phyloP scores from a whole-genome alignment of 1,140 invertebrate species.

The Steinernema feltiae region DNA sequence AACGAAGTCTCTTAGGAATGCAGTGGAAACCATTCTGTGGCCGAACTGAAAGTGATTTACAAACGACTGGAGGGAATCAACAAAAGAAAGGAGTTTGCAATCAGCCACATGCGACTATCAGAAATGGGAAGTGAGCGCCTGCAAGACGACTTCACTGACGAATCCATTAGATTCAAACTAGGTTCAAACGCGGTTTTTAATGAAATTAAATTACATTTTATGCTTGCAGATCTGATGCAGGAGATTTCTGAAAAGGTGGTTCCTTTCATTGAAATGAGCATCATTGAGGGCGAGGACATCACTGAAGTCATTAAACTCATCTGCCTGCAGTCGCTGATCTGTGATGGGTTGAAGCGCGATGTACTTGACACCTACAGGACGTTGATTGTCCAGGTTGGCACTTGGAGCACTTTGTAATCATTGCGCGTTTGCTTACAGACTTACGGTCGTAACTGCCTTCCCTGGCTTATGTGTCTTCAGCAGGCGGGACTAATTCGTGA shows the following conservation, averaged over 20 bases:
- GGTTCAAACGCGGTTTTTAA: not conserved
- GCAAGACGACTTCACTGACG: not conserved
- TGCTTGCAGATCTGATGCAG: not conserved
- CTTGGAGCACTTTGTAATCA: too few relatives aligned
- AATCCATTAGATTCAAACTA: not conserved
- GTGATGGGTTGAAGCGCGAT: not conserved
- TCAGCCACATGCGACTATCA: not conserved
- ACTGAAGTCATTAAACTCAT: not conserved
- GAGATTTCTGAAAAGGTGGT: not conserved
- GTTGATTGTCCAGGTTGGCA: not conserved
- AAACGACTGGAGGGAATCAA: not conserved
- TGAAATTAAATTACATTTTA: not conserved
- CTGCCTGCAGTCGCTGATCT: not conserved
- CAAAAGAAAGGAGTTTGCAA: not conserved
- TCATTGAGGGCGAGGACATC: not conserved
- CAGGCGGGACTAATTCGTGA: not conserved
- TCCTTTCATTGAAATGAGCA: not conserved
- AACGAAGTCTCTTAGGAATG: not conserved
- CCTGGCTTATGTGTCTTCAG: slow-evolving; percentile 4
- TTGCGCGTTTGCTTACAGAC: not conserved
- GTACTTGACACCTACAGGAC: not conserved
- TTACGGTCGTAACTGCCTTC: not conserved
- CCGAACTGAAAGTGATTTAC: not conserved
- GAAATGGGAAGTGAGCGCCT: not conserved
- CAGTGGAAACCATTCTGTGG: not conserved